Conservation (phyloP, 2,797 vertebrate species). For the Megalops cyprinoides region DNA sequence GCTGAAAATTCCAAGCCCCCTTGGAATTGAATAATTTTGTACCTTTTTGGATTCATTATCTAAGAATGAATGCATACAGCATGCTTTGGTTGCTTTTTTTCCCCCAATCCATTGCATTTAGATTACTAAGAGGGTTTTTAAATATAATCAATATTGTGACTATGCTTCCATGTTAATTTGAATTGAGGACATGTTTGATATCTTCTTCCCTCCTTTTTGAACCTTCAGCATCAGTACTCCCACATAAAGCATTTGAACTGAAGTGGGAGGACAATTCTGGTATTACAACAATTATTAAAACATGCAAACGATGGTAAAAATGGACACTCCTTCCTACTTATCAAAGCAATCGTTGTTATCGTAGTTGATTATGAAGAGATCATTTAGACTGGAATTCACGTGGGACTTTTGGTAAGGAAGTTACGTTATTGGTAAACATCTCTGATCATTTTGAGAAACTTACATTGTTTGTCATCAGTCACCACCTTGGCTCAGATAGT, state of each 20-base stretch:
- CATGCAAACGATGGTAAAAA: background rate
- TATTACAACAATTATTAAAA: background rate
- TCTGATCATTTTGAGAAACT: too few relatives aligned
- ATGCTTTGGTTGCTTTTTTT: background rate
- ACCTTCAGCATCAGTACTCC: background rate
- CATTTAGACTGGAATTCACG: background rate
- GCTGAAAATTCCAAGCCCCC: conserved; percentile 25
- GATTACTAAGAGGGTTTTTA: background rate
- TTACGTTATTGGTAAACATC: too few relatives aligned
- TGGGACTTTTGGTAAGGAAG: background rate
- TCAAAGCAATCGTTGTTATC: background rate
- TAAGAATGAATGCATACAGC: background rate
- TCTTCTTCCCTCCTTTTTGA: background rate
- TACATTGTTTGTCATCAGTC: too few relatives aligned
- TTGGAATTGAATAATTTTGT: conserved; percentile 2
- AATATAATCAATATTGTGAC: background rate
- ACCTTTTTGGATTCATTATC: background rate
- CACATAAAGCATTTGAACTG: background rate
- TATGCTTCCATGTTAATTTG: background rate
- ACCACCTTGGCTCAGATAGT: too few relatives aligned
- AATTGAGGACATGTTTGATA: background rate
- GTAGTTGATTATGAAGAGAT: background rate
- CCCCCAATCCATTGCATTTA: background rate
- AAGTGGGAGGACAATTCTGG: background rate
- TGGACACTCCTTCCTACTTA: background rate